A percentile compares a stretch with the other conserved stretches of the same genome.
Conservation (phyloP, 92 coral and sea anemone genomes). For the Palythoa heliodiscus region DNA sequence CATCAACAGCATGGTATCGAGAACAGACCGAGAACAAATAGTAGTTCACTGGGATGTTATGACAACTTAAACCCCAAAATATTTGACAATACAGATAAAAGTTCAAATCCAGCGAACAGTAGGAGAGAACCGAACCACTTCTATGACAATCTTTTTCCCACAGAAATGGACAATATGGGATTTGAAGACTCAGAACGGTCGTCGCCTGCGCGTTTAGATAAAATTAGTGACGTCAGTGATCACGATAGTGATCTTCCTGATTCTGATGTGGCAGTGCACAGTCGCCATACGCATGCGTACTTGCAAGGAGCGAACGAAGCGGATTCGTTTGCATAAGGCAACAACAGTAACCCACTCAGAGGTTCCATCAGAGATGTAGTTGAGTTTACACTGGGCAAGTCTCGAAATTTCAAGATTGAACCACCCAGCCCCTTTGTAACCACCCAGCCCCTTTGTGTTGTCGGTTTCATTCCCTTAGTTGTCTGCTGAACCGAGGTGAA, state of each 20-base stretch:
- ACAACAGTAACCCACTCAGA: no score
- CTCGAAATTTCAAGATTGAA: background rate
- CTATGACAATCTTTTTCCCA: slow-evolving; percentile 35
- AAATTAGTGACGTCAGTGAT: slow-evolving; percentile 40
- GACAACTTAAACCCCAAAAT: slow-evolving; percentile 24
- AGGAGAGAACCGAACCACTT: slow-evolving; percentile 14
- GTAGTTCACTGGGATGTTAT: slow-evolving; percentile 2
- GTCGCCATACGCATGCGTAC: slow-evolving; percentile 11
- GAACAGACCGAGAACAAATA: background rate
- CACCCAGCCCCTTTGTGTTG: background rate
- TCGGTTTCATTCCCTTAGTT: background rate
- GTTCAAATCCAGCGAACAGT: background rate
- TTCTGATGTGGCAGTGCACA: slow-evolving; percentile 4
- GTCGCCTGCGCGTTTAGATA: slow-evolving; percentile 38
- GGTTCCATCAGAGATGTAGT: background rate
- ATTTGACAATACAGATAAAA: background rate
- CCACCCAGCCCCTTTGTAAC: background rate
- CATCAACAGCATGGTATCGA: background rate
- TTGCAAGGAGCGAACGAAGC: slow-evolving; percentile 27
- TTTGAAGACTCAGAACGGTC: slow-evolving; percentile 43
- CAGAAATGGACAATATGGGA: slow-evolving; percentile 38
- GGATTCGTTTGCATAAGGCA: slow-evolving; percentile 9
- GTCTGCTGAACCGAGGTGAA: background rate
- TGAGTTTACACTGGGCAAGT: background rate
- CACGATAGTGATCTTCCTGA: slow-evolving; percentile 23